Base-by-base conservation (phyloP, 2,888 invertebrate species). In the Scelioninae gen. 1 region DNA sequence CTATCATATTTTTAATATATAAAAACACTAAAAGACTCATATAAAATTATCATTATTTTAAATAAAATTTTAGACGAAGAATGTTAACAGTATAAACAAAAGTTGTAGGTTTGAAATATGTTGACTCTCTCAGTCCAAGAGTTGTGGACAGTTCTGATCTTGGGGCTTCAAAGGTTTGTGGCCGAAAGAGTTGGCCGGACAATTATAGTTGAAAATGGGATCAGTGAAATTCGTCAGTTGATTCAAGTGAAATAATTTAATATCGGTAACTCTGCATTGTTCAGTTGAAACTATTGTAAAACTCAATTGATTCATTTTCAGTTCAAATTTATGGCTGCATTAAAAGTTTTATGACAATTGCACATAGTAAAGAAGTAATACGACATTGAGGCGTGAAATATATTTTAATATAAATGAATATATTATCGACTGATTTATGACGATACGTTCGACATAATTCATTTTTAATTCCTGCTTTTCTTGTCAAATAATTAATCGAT, bases 171-270 rank as follows among this genome's bases (percentile, higher is more conserved):
- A 69, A 68, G 68, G 62, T 62, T 60, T 53, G 77, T 13, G 40
- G 63, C 51, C 58, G 53, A 79, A 79, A 80, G 68, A 80, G 53
- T 80, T 55, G 53, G 43, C 68, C 55, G 68, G 68, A 75, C 60
- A 68, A 80, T 74, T 80, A 75, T 45, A 63, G 49, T 68, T 51
- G 76, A 71, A 81, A 76, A 62, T 71, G 58, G 60, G 45, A 81
- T 76, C 71, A 65, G 65, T 45, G 62, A 60, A 63, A 58, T 58
- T 81, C 69, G 75, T 81, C 75, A 63, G 69, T 81, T 75, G 75
- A 81, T 75, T 81, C 80, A 69, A 63, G 56, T 63, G 69, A 81
- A 75, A 81, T 62, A 81, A 75, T 75, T 81, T 81, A 69, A 81
- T 75, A 81, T 72, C 80, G 68, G 43, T 62, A 51, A 69, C 68